These are phyloP conservation scores for Drosophila rufa DNA, from an alignment of 1,140 invertebrate species.

Conservation along the genomic window DNA sequence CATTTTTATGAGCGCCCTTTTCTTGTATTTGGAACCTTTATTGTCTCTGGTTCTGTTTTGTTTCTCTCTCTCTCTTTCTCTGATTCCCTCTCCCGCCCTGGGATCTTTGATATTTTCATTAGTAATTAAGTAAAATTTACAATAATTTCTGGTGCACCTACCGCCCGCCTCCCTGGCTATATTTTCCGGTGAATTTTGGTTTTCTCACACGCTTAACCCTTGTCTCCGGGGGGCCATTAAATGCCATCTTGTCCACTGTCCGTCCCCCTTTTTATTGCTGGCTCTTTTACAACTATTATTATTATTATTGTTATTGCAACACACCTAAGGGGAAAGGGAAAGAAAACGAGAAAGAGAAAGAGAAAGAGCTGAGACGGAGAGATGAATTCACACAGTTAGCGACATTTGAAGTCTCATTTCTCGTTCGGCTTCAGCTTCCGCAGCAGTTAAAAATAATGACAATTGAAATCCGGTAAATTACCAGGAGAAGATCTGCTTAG, in stretches of 20 bases:
- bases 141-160: slow-evolving; percentile 70
- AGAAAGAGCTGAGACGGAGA: background rate
- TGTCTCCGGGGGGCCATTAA: slow-evolving; percentile 76
- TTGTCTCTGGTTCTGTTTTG: slow-evolving; percentile 41
- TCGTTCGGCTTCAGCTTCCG: slow-evolving; percentile 71
- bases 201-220: slow-evolving; percentile 66
- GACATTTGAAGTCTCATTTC: slow-evolving; percentile 60
- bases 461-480: slow-evolving; percentile 67
- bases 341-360: slow-evolving; percentile 8
- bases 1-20: slow-evolving; percentile 68
- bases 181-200: slow-evolving; percentile 37
- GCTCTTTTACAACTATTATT: slow-evolving; percentile 59
- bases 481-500: slow-evolving; percentile 33
- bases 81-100: slow-evolving; percentile 1
- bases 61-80: background rate
- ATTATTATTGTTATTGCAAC: slow-evolving; percentile 59
- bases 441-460: slow-evolving; percentile 79
- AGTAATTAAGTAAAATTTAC: slow-evolving; percentile 83
- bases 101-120: slow-evolving; percentile 74
- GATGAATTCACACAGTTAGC: slow-evolving; percentile 53
- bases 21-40: slow-evolving; percentile 55
- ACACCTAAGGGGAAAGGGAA: slow-evolving; percentile 24
- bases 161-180: background rate
- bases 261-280: slow-evolving; percentile 29
- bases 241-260: slow-evolving; percentile 59